Base-by-base conservation (phyloP, 2,888 invertebrate species). In the Chymomyza fuscimana region DNA sequence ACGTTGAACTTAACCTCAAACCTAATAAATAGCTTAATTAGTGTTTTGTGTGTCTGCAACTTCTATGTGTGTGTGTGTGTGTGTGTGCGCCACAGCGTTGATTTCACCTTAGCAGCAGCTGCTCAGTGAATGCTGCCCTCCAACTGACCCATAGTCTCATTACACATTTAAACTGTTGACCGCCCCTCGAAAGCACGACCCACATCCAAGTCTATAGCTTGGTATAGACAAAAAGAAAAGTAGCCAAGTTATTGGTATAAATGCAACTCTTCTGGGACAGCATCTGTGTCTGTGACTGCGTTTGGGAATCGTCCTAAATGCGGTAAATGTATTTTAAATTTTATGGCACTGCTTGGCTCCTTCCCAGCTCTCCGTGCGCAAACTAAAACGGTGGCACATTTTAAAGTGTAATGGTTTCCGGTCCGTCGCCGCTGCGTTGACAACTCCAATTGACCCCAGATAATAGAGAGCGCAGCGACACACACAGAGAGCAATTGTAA, bases 21-120 rank as follows among this genome's bases (percentile, higher is more conserved):
- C 87, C 81, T 86, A 86, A 84, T 84, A 84, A 84, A 84, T 84
- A 86, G 87, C 87, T 84, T 84, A 84, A 84, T 84, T 84, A 84
- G 87, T 84, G 79, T 70, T 72, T 73, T 77, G 76, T 77, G 67
- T 82, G 59, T 59, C 15, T 50, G 51, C 12, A 46, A 46, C 40
- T 46, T 46, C 54, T 54, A 5, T 16, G 12, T 7, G 32, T 46
- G 22, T 61, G 36, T 56, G 32, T 32, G 32, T 63, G 36, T 66
- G 40, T 46, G n/a, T 50, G 10, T 50, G 63, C 5, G 63, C 5
- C 58, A 15, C 12, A 58, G 68, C 61, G 54, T 9, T 19, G 7
- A 22, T 54, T 54, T 54, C 22, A 19, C 54, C 54, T 54, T 54
- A 16, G 19, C 16, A 5, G 19, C 54, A 54, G 10, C 16, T 16